Evolutionary conservation across 2,113 vertebrate genomes (phyloP).

Genomic region (Mandrillus leucophaeus): DNA sequence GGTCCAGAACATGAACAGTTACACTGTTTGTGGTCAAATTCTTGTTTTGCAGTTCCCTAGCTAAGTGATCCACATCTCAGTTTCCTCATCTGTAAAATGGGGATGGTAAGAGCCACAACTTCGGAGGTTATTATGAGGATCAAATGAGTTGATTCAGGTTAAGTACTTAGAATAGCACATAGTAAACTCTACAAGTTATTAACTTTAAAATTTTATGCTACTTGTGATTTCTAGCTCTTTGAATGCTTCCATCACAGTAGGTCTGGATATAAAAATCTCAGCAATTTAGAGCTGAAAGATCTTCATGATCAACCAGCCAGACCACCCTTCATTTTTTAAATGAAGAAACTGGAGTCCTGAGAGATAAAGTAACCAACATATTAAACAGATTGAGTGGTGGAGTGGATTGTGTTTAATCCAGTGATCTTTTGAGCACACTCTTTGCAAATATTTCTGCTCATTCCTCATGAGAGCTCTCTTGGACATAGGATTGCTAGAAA

Average conservation of each 20-base stretch:
- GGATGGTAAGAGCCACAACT: not conserved
- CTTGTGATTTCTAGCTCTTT: constrained; percentile 6
- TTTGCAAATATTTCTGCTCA: constrained; percentile 46
- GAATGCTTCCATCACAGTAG: not conserved
- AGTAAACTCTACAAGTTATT: not conserved
- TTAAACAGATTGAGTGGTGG: not conserved
- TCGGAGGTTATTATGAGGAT: not conserved
- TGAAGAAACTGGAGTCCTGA: not conserved
- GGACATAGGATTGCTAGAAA: not conserved
- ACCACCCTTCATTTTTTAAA: not conserved
- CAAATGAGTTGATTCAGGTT: not conserved
- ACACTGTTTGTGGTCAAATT: not conserved
- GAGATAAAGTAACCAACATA: not conserved
- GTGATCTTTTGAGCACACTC: not conserved
- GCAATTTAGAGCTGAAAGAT: not conserved
- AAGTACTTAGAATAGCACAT: not conserved
- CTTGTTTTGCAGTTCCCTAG: not conserved
- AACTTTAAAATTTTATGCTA: not conserved
- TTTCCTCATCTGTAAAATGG: constrained; percentile 20
- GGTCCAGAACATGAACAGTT: not conserved
- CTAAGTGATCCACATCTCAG: not conserved
- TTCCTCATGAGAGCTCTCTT: not conserved
- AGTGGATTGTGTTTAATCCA: constrained; percentile 36
- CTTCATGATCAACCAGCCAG: not conserved
- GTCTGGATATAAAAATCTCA: not conserved